Evolutionary conservation across 2,888 invertebrate genomes (phyloP).

Genomic region (Mythimna albipuncta): DNA sequence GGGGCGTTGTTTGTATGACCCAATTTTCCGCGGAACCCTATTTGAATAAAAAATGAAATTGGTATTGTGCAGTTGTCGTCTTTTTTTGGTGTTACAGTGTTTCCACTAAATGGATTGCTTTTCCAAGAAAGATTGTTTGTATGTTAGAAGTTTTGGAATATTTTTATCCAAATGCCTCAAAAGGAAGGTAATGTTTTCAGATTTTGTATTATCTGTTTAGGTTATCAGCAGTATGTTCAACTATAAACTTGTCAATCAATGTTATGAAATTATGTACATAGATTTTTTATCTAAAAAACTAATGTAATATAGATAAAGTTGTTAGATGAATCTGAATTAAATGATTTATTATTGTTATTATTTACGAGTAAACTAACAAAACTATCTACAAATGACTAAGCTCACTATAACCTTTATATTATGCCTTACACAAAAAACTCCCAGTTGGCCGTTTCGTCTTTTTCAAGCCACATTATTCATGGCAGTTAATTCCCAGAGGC

Average conservation of each 20-base stretch:
- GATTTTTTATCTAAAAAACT: no score
- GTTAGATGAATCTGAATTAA: no score
- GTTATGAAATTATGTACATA: no score
- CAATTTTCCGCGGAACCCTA: conserved; percentile 5
- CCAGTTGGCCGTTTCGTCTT: conserved; percentile 37
- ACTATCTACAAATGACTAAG: background rate
- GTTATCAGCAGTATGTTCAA: no score
- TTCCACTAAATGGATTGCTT: background rate
- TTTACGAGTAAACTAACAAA: background rate
- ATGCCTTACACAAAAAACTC: conserved; percentile 19
- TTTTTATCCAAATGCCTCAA: no score
- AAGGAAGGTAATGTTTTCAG: no score
- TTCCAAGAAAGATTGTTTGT: background rate
- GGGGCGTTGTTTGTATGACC: conserved; percentile 24
- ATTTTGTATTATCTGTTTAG: no score
- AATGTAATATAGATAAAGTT: no score
- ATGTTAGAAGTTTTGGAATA: no score
- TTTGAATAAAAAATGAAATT: background rate
- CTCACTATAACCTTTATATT: conserved; percentile 8
- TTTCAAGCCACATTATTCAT: conserved; percentile 42
- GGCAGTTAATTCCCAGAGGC: conserved; percentile 37
- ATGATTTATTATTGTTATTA: background rate
- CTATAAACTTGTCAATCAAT: no score
- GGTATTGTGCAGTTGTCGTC: conserved; percentile 9
- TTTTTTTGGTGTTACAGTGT: background rate